Conservation (phyloP, 2,113 vertebrate species). For the Eulemur macaco region DNA sequence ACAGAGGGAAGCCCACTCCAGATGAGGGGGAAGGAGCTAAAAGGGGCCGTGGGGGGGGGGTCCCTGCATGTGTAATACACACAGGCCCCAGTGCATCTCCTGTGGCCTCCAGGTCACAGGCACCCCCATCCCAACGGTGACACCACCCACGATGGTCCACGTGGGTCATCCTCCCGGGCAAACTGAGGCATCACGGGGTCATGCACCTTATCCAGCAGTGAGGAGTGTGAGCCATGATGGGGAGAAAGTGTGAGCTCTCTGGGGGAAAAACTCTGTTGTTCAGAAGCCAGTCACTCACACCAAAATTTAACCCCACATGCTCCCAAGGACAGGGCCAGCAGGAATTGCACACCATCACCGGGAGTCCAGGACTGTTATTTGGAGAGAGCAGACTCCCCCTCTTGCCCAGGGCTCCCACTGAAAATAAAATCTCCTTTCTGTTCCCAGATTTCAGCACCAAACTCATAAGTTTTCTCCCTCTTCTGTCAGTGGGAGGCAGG, state of each 20-base stretch:
- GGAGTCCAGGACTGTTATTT: neutral
- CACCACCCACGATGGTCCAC: too few relatives aligned
- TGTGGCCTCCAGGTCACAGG: neutral
- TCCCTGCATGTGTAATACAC: too few relatives aligned
- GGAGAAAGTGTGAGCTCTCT: accelerated
- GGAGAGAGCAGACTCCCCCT: neutral
- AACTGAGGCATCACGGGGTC: neutral
- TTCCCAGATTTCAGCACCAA: neutral
- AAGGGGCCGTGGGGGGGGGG: too few relatives aligned
- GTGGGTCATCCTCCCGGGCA: neutral
- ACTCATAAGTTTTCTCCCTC: neutral
- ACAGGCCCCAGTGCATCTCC: neutral
- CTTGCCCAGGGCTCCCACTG: neutral
- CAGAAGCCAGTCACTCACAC: neutral
- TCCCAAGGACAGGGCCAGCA: neutral
- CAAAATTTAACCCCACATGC: neutral
- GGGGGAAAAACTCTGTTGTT: neutral
- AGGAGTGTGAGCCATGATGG: neutral
- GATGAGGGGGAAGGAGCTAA: accelerated
- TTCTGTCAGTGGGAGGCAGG: neutral
- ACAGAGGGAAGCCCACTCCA: neutral
- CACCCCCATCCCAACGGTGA: neutral
- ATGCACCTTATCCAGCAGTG: accelerated
- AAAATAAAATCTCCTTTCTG: neutral
- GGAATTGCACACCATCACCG: too few relatives aligned